phyloP scores from a whole-genome alignment of 2,797 vertebrate species.

The Chaetodon trifasciatus region DNA sequence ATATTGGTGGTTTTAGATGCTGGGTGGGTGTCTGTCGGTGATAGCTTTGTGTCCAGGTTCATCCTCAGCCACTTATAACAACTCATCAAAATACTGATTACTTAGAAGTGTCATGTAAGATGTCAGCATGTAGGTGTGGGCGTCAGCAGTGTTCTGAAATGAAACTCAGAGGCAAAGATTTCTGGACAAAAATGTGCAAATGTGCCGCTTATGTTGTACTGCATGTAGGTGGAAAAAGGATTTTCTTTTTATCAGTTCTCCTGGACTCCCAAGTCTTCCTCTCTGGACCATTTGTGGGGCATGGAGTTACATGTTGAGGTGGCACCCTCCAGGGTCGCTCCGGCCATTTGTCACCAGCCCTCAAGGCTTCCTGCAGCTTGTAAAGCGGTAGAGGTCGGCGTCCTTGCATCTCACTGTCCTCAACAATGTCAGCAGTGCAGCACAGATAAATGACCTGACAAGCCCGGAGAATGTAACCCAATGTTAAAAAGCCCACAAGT shows the following conservation, averaged over 20 bases:
- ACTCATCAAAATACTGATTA: constrained; percentile 4
- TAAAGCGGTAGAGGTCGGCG: constrained; percentile 49
- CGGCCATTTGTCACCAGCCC: constrained; percentile 58
- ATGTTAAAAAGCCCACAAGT: constrained; percentile 18
- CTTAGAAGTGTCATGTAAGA: neutral
- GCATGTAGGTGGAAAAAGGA: neutral
- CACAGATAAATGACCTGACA: constrained; percentile 64
- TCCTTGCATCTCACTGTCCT: constrained; percentile 62
- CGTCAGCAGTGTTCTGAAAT: neutral
- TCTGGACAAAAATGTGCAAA: neutral
- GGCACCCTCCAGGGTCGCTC: constrained; percentile 24
- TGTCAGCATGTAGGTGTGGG: no score
- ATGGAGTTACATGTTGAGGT: constrained; percentile 17
- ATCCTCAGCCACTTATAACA: neutral
- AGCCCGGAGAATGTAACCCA: constrained; percentile 37
- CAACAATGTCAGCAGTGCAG: constrained; percentile 52
- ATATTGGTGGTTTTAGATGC: neutral
- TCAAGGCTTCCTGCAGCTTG: constrained; percentile 58
- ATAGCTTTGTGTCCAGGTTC: neutral
- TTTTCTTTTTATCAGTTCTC: neutral
- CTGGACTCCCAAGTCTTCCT: neutral
- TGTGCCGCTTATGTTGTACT: neutral
- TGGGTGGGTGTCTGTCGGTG: neutral
- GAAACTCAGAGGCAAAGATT: neutral
- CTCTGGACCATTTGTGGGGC: neutral